Percentiles rank a stretch among this genome's conserved stretches.
phyloP scores from a whole-genome alignment of 2,797 vertebrate genomes.

The Poecilia gillii region DNA sequence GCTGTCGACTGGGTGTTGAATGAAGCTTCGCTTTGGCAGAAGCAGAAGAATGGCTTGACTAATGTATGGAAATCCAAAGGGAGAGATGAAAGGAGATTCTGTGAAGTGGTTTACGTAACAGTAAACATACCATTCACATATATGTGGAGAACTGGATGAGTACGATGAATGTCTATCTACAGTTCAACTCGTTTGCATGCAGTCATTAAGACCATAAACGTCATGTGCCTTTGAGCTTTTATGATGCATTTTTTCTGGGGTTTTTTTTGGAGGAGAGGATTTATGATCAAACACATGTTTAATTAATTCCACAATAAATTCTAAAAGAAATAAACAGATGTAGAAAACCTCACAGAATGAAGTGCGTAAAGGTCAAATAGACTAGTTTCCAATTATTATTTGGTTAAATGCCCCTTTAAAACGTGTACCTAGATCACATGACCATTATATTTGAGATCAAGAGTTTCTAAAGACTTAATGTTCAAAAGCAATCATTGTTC shows the following conservation, averaged over 20 bases:
- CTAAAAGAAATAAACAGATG: not conserved
- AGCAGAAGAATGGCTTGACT: conserved; percentile 32
- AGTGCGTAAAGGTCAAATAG: not conserved
- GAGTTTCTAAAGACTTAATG: not conserved
- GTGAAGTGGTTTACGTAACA: conserved; percentile 40
- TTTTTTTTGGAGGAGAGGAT: not conserved
- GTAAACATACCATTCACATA: not conserved
- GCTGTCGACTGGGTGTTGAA: conserved; percentile 5
- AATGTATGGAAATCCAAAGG: conserved; percentile 35
- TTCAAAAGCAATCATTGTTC: not conserved
- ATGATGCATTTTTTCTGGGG: not conserved
- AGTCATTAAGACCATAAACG: no score
- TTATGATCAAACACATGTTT: not conserved
- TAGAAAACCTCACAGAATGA: not conserved
- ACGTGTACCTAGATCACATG: not conserved
- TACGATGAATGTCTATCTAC: conserved; percentile 1
- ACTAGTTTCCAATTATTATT: not conserved
- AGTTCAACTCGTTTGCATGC: not conserved
- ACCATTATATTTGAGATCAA: not conserved
- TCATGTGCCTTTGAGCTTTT: not conserved
- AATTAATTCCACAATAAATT: not conserved
- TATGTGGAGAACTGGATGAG: conserved; percentile 11
- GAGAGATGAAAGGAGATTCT: conserved; percentile 31
- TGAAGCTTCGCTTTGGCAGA: conserved; percentile 48
- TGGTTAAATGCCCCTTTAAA: not conserved